These are phyloP conservation scores for Fistularia commersonii DNA, from an alignment of 2,797 vertebrate species.

Conservation along the genomic window DNA sequence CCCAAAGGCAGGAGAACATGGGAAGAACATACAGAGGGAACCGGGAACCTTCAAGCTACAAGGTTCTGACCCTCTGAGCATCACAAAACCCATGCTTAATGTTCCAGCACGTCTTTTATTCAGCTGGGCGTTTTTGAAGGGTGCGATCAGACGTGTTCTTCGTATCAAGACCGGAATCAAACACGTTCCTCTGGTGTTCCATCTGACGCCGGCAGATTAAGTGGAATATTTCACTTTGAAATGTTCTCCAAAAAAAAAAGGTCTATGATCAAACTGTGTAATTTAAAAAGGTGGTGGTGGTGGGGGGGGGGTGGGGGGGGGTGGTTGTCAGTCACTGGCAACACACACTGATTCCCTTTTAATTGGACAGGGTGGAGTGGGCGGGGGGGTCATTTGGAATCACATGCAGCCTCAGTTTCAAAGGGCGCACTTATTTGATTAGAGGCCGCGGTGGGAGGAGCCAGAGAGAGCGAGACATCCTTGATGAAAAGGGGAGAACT, in stretches of 20 bases:
- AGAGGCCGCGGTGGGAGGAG: slow-evolving; percentile 49
- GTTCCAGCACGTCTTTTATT: no score
- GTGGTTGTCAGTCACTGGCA: slow-evolving; percentile 34
- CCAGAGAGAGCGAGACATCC: slow-evolving; percentile 35
- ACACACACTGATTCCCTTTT: slow-evolving; percentile 54
- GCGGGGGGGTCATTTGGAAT: slow-evolving; percentile 38
- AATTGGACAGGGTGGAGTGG: no score
- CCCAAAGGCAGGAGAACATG: no score
- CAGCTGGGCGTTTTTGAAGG: no score
- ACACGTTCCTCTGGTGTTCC: slow-evolving; percentile 36
- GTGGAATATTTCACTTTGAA: slow-evolving; percentile 57
- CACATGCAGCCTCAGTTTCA: slow-evolving; percentile 59
- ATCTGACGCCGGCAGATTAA: slow-evolving; percentile 48
- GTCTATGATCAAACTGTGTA: slow-evolving; percentile 54
- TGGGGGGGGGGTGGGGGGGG: no score
- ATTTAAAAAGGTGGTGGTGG: slow-evolving; percentile 54
- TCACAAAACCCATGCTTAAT: no score
- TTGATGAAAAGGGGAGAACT: slow-evolving; percentile 53
- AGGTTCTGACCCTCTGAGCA: no score
- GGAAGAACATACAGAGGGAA: no score
- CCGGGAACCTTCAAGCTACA: no score
- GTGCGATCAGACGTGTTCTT: no score
- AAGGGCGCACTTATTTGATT: slow-evolving; percentile 69
- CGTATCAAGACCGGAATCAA: slow-evolving; percentile 59
- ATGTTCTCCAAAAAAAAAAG: slow-evolving; percentile 27